Percentiles rank a stretch among this genome's conserved stretches.
Conservation (phyloP, 2,797 vertebrate genomes). For the Pipistrellus nathusii region DNA sequence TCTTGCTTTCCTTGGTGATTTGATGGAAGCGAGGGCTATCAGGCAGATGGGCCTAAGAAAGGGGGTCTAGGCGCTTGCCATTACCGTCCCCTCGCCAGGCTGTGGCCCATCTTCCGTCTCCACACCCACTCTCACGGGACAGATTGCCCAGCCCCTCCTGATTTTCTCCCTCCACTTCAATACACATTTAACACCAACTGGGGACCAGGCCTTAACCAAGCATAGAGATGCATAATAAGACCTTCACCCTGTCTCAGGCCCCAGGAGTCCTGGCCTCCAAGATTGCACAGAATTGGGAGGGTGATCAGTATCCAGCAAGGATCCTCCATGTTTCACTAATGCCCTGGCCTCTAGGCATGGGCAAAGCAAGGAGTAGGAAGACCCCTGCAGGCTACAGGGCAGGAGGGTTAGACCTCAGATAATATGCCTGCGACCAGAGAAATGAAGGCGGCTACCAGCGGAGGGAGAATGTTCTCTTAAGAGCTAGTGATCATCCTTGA, state of each 20-base stretch:
- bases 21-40: conserved; percentile 20
- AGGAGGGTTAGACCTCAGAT: background rate
- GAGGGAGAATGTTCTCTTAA: background rate
- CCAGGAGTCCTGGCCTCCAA: background rate
- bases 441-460: background rate
- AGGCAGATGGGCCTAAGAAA: background rate
- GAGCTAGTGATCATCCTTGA: background rate
- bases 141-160: background rate
- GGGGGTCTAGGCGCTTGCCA: background rate
- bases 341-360: background rate
- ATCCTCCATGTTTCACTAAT: background rate
- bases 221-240: background rate
- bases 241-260: background rate
- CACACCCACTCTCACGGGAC: background rate
- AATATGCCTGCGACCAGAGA: background rate
- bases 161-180: conserved; percentile 11
- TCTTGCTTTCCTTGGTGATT: conserved; percentile 62
- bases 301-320: background rate
- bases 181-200: conserved; percentile 53
- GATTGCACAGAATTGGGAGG: background rate
- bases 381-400: background rate
- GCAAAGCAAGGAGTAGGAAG: conserved; percentile 11
- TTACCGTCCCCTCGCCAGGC: background rate
- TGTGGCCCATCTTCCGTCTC: background rate
- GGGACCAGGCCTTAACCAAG: background rate